Conservation (phyloP, 2,797 vertebrate genomes). For the Malurus leucopterus region DNA sequence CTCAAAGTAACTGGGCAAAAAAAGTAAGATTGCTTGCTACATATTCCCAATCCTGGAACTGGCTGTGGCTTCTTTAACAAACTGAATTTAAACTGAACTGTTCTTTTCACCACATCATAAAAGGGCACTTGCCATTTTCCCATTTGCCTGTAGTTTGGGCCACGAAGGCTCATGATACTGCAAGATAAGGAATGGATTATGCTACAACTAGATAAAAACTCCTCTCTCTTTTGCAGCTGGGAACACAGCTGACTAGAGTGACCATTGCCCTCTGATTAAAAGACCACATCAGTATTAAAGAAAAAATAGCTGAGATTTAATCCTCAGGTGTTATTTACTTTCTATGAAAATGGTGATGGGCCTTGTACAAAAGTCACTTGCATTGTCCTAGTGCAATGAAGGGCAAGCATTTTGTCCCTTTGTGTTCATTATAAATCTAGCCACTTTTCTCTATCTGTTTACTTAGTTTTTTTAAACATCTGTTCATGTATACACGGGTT, state of each 20-base stretch:
- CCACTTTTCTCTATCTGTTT: neutral
- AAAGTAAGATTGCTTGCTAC: neutral
- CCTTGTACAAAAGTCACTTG: neutral
- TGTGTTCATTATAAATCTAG: neutral
- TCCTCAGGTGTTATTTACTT: neutral
- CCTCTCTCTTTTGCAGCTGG: neutral
- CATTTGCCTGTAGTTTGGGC: neutral
- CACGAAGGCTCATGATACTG: neutral
- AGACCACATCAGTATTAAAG: neutral
- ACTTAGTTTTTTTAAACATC: neutral
- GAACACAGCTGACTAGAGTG: neutral
- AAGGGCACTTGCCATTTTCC: neutral
- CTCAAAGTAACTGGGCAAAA: neutral
- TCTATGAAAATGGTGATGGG: neutral
- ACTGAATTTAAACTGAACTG: neutral
- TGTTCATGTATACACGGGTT: neutral
- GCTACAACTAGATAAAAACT: neutral
- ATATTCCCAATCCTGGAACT: neutral
- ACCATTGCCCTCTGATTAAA: neutral
- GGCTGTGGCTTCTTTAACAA: neutral
- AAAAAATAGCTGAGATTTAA: neutral
- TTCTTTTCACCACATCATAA: neutral
- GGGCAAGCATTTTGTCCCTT: neutral
- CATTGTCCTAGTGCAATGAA: neutral
- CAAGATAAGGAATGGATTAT: neutral